phyloP scores from a whole-genome alignment of 1,140 invertebrate genomes.

The Maconellicoccus hirsutus region DNA sequence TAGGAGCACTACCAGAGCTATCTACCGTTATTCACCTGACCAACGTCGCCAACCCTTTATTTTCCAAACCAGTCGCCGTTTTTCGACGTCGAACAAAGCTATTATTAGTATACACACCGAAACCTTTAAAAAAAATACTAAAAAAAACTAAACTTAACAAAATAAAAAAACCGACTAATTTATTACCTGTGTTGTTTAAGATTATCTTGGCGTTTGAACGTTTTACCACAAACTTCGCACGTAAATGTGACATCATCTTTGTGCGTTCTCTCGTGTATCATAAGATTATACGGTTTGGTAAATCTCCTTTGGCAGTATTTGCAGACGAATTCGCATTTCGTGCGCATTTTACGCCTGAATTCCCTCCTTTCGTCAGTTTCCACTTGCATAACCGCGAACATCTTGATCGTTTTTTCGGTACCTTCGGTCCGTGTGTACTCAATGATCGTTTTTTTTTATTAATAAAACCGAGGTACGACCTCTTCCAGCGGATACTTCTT shows the following conservation, averaged over 20 bases:
- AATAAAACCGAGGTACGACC: background rate
- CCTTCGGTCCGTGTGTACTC: background rate
- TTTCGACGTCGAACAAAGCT: no score
- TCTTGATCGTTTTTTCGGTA: slow-evolving; percentile 31
- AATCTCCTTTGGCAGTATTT: slow-evolving; percentile 97
- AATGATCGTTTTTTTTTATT: no score
- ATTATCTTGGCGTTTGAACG: slow-evolving; percentile 94
- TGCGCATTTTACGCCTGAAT: slow-evolving; percentile 81
- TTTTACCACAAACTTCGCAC: slow-evolving; percentile 97
- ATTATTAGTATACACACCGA: no score
- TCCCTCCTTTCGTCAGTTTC: slow-evolving; percentile 81
- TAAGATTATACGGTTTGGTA: slow-evolving; percentile 98
- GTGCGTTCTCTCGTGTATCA: slow-evolving; percentile 98
- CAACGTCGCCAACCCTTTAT: no score
- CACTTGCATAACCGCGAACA: slow-evolving; percentile 78
- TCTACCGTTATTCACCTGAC: no score
- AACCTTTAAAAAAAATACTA: no score
- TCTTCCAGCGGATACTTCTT: background rate
- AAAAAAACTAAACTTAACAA: background rate
- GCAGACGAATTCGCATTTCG: slow-evolving; percentile 95
- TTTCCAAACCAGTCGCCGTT: no score
- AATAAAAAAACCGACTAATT: background rate
- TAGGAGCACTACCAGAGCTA: no score
- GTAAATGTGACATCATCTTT: slow-evolving; percentile 88
- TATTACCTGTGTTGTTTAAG: slow-evolving; percentile 85